Evolutionary conservation across 2,888 invertebrate genomes (phyloP).

Genomic region (Drosophila testacea): DNA sequence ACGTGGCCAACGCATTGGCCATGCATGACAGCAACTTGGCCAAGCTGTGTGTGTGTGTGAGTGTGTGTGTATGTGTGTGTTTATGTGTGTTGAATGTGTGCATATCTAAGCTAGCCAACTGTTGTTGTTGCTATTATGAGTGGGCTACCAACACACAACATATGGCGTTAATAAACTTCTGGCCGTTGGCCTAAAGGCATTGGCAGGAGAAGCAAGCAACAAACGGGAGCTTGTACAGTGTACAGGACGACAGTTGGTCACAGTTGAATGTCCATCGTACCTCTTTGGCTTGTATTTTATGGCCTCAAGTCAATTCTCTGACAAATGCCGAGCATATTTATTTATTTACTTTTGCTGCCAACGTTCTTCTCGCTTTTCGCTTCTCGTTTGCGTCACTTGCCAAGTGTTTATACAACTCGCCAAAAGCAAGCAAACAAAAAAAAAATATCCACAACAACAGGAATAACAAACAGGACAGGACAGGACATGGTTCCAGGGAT

Average conservation of each 20-base stretch:
- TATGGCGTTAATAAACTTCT: conserved; percentile 81
- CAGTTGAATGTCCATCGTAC: conserved; percentile 52
- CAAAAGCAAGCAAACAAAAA: conserved; percentile 59
- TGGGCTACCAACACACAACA: conserved; percentile 53
- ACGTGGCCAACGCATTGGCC: conserved; percentile 64
- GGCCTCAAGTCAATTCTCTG: conserved; percentile 81
- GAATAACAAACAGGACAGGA: conserved; percentile 10
- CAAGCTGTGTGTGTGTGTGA: conserved; percentile 8
- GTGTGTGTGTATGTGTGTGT: conserved; percentile 19
- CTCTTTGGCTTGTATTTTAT: conserved; percentile 72
- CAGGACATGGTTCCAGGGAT: conserved; percentile 18
- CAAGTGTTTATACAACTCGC: conserved; percentile 76
- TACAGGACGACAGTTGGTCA: conserved; percentile 27
- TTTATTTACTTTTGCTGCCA: conserved; percentile 75
- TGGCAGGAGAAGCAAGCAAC: neutral
- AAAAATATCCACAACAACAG: conserved; percentile 19
- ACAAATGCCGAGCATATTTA: conserved; percentile 81
- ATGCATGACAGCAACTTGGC: conserved; percentile 39
- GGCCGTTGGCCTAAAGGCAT: conserved; percentile 39
- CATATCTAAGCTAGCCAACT: conserved; percentile 66
- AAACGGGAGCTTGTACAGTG: conserved; percentile 1
- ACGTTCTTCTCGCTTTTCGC: conserved; percentile 29
- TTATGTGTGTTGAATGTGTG: conserved; percentile 44
- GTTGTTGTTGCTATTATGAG: conserved; percentile 60
- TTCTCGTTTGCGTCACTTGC: conserved; percentile 68